phyloP scores from a whole-genome alignment of 1,140 invertebrate genomes.

The Habropoda laboriosa region DNA sequence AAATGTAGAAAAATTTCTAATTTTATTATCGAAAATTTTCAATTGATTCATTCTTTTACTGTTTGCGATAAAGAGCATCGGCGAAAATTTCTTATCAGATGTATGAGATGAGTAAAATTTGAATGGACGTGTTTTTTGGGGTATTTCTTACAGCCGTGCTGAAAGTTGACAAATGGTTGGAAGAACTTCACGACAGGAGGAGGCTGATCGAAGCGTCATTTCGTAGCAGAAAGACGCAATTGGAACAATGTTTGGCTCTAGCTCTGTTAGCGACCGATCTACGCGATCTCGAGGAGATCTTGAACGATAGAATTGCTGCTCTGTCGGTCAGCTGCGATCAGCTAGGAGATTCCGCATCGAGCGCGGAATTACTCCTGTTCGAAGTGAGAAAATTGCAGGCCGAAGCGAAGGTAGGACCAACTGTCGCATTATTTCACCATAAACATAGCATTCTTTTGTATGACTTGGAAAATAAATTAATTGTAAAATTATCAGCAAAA shows the following conservation, averaged over 20 bases:
- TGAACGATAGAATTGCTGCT: slow-evolving; percentile 81
- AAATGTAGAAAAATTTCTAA: no score
- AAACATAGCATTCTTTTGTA: no score
- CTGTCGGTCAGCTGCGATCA: slow-evolving; percentile 80
- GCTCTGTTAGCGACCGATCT: slow-evolving; percentile 89
- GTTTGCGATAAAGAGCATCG: no score
- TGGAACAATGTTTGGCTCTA: slow-evolving; percentile 90
- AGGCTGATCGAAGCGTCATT: slow-evolving; percentile 89
- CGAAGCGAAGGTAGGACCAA: slow-evolving; percentile 85
- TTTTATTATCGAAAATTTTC: no score
- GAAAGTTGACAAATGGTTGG: slow-evolving; percentile 89
- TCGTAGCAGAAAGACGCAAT: slow-evolving; percentile 85
- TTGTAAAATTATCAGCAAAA: no score
- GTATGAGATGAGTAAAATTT: no score
- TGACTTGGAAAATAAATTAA: no score
- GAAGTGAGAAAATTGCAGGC: slow-evolving; percentile 88
- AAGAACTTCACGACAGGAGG: slow-evolving; percentile 89
- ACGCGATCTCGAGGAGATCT: slow-evolving; percentile 85
- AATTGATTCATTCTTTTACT: no score
- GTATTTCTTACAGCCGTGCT: slow-evolving; percentile 82
- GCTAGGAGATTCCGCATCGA: slow-evolving; percentile 87
- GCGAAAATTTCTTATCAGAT: no score
- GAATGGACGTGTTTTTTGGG: no score
- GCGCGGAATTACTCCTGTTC: slow-evolving; percentile 86
- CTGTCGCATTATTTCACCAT: no score